phyloP scores from a whole-genome alignment of 2,888 invertebrate species.

The Labia minor region DNA sequence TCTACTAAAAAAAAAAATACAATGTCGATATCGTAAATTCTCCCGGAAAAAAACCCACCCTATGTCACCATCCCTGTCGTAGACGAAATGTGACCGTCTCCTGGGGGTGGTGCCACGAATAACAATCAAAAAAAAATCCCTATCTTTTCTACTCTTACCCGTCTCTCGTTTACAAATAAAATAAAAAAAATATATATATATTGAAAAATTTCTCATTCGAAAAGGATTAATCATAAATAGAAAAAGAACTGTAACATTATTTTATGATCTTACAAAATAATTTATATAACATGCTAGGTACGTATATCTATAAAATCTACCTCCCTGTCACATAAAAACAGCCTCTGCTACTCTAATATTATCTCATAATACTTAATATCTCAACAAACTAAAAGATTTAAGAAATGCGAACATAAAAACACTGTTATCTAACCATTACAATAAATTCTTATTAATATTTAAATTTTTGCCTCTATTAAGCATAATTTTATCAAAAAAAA shows the following conservation, averaged over 20 bases:
- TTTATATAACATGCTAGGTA: neutral
- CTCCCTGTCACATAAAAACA: neutral
- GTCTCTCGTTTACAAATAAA: neutral
- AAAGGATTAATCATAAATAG: conserved; percentile 13
- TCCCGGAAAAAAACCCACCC: neutral
- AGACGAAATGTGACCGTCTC: conserved; percentile 2
- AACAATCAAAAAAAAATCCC: neutral
- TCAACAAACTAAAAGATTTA: conserved; percentile 13
- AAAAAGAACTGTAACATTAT: neutral
- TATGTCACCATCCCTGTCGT: neutral
- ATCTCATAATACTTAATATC: neutral
- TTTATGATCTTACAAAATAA: neutral
- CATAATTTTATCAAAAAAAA: neutral
- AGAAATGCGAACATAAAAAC: neutral
- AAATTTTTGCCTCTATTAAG: neutral
- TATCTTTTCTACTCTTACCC: neutral
- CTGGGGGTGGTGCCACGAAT: conserved; percentile 7
- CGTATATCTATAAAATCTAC: neutral
- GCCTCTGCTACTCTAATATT: neutral
- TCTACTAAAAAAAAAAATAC: neutral
- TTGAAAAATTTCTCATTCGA: neutral
- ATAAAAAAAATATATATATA: neutral
- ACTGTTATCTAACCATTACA: no score
- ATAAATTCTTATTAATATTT: neutral
- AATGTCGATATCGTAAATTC: conserved; percentile 13